These are phyloP conservation scores for Philopedon plagiatum DNA, from an alignment of 2,888 invertebrate species.

Conservation along the genomic window DNA sequence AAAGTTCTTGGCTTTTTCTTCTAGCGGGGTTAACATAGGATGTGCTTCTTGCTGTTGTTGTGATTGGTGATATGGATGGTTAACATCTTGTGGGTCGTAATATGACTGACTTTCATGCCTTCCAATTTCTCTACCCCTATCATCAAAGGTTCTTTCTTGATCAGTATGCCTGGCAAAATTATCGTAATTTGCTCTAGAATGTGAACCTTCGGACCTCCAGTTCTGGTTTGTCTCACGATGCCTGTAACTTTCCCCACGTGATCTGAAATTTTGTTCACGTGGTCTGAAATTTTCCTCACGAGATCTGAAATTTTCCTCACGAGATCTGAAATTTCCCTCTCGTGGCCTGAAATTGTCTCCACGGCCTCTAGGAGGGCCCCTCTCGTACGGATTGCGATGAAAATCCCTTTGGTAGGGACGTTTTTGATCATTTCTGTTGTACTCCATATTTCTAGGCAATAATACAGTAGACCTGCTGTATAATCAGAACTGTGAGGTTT, in stretches of 20 bases:
- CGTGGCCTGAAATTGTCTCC: not conserved
- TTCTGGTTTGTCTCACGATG: not conserved
- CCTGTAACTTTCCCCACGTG: not conserved
- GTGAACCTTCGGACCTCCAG: not conserved
- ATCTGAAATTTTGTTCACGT: not conserved
- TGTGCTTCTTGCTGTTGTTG: not conserved
- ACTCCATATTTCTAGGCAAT: slow-evolving; percentile 27
- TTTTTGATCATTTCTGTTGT: slow-evolving; percentile 24
- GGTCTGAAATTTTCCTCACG: not conserved
- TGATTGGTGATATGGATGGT: not conserved
- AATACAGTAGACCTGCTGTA: not conserved
- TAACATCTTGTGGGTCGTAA: not conserved
- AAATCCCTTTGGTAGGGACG: slow-evolving; percentile 12
- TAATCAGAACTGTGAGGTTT: not conserved
- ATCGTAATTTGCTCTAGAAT: not conserved
- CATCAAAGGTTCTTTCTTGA: slow-evolving; percentile 39
- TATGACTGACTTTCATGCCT: not conserved
- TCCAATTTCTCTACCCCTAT: slow-evolving; percentile 30
- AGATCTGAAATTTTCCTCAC: no score
- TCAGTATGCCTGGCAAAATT: not conserved
- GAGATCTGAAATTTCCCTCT: not conserved
- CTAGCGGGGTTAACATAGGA: slow-evolving; percentile 24
- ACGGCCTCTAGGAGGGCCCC: slow-evolving; percentile 1
- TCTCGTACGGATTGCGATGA: slow-evolving; percentile 25
- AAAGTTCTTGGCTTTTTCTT: slow-evolving; percentile 39